A percentile compares a stretch with the other conserved stretches of the same genome.
These are phyloP conservation scores for Philypnodon macrostomus DNA, from an alignment of 2,797 vertebrate species.

Conservation along the genomic window DNA sequence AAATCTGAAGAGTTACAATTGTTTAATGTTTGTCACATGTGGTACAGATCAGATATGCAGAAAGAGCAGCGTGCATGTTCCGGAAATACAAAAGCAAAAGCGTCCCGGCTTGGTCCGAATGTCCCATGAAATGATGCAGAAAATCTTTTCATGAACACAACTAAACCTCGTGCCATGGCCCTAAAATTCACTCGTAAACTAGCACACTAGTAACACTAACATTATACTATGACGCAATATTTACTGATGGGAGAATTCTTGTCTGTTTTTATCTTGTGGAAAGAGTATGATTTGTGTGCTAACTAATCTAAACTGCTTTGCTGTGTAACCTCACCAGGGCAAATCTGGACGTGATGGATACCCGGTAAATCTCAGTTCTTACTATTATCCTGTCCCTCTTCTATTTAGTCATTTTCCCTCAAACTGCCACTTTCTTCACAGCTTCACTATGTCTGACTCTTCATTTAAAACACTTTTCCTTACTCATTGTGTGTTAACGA, in stretches of 20 bases:
- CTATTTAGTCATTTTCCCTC: conserved; percentile 23
- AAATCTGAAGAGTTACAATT: background rate
- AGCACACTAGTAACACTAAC: conserved; percentile 6
- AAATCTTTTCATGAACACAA: conserved; percentile 26
- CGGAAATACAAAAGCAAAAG: conserved; percentile 15
- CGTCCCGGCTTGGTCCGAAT: conserved; percentile 25
- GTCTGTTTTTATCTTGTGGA: too few relatives aligned
- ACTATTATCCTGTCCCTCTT: conserved; percentile 60
- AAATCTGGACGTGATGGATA: conserved; percentile 96
- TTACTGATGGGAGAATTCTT: too few relatives aligned
- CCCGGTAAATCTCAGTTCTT: conserved; percentile 86
- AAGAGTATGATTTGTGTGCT: conserved; percentile 50
- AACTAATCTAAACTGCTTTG: conserved; percentile 59
- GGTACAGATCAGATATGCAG: conserved; percentile 34
- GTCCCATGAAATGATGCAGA: conserved; percentile 29
- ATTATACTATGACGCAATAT: background rate
- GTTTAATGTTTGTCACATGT: conserved; percentile 19
- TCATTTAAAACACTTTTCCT: background rate
- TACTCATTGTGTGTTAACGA: conserved; percentile 18
- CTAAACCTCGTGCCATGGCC: conserved; percentile 5
- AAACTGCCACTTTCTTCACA: background rate
- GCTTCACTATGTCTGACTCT: conserved; percentile 7
- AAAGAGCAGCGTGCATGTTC: conserved; percentile 9
- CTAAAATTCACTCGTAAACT: conserved; percentile 15
- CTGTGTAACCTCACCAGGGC: conserved; percentile 88